Conservation (phyloP, 1,140 invertebrate species). For the Centruroides vittatus region DNA sequence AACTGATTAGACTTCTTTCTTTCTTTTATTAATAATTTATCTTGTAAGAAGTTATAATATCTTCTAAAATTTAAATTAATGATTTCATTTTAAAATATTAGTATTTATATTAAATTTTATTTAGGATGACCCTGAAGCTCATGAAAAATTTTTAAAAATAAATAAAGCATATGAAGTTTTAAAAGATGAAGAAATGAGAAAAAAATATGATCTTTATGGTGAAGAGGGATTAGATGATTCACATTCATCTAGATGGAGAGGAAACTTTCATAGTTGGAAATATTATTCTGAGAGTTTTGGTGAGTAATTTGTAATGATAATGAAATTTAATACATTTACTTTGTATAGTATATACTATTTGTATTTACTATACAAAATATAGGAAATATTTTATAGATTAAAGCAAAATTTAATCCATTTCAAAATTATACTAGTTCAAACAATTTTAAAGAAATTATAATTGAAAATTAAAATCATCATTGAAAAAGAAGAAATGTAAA, state of each 20-base stretch:
- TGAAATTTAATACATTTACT: no score
- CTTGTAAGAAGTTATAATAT: no score
- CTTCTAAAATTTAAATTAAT: background rate
- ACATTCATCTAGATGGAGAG: slow-evolving; percentile 33
- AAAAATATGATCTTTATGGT: slow-evolving; percentile 64
- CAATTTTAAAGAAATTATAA: no score
- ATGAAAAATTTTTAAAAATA: slow-evolving; percentile 58
- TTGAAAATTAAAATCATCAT: no score
- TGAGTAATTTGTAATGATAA: slow-evolving; percentile 15
- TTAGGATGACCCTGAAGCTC: slow-evolving; percentile 52
- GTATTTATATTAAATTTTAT: slow-evolving; percentile 14
- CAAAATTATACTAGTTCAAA: no score
- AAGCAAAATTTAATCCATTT: no score
- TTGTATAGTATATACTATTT: no score
- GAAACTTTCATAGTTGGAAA: slow-evolving; percentile 57
- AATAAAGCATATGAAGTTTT: slow-evolving; percentile 69
- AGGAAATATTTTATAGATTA: no score
- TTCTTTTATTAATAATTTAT: no score
- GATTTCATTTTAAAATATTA: slow-evolving; percentile 7
- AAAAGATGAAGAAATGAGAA: slow-evolving; percentile 61
- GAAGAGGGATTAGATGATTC: slow-evolving; percentile 48
- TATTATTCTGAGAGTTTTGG: slow-evolving; percentile 76
- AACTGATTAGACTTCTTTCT: no score
- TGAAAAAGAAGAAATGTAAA: no score
- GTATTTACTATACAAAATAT: no score